Conservation (phyloP, 2,888 invertebrate species). For the Erebia epiphron region DNA sequence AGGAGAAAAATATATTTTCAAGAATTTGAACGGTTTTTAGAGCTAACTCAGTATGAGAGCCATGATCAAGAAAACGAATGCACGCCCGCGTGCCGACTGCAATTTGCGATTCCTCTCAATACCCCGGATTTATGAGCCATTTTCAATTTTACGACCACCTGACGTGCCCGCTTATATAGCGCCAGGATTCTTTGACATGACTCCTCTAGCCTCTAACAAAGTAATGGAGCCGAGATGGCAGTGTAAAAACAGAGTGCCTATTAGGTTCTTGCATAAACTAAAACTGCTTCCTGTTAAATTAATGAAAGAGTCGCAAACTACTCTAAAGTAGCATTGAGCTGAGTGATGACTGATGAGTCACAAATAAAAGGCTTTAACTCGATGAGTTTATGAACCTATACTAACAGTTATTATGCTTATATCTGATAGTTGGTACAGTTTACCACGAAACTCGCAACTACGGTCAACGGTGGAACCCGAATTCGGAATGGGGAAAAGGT, state of each 20-base stretch:
- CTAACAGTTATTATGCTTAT: too few species aligned
- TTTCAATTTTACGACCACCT: conserved; percentile 72
- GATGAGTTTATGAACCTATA: background rate
- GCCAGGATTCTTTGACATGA: conserved; percentile 51
- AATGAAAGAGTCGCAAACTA: background rate
- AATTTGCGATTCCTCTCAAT: conserved; percentile 69
- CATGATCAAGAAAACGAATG: conserved; percentile 64
- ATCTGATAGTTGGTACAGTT: too few species aligned
- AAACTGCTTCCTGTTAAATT: conserved; percentile 7
- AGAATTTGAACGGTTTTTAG: conserved; percentile 31
- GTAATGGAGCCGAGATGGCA: conserved; percentile 45
- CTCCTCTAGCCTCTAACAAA: conserved; percentile 38
- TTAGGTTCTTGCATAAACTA: background rate
- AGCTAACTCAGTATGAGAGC: conserved; percentile 44
- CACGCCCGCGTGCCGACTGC: conserved; percentile 66
- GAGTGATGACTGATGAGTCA: background rate
- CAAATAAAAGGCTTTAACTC: too few species aligned
- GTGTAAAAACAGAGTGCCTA: conserved; percentile 11
- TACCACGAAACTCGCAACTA: too few species aligned
- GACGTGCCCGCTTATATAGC: conserved; percentile 60
- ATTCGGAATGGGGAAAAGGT: too few species aligned
- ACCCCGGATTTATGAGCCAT: conserved; percentile 72
- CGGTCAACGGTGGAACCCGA: too few species aligned
- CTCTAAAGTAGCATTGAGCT: background rate
- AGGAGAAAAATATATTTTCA: conserved; percentile 25